Evolutionary conservation across 2,888 invertebrate genomes (phyloP), one percentile per base, ranked within the genome.

Genomic region (Corythucha ciliata): DNA sequence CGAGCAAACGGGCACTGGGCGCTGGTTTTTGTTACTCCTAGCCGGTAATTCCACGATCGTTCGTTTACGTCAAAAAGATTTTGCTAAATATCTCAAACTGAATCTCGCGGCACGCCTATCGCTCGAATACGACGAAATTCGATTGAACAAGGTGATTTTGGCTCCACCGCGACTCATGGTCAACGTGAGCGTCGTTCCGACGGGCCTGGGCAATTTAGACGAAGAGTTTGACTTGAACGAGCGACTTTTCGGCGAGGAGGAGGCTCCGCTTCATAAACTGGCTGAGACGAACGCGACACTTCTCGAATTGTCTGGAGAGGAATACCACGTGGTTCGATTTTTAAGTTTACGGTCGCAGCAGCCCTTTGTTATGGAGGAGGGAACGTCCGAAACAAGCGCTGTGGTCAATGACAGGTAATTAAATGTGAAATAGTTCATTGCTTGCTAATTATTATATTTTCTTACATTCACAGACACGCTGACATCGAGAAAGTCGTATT

Each of bases 71-170:
- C 63, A 64, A 54, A 61, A 61, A 48, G 65, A 65, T 53, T 66
- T 66, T 49, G 63, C 63, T 21, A 65, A 65, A 48, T 65, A 65
- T 33, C 57, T 66, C 10, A 64, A 64, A 51, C 57, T 65, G n/a
- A 65, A 66, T 52, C 55, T 66, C 37, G 66, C 66, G 3, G 65
- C 65, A 2, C 60, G 66, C 18, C 55, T 66, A 21, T 64, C 64
- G 0, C 54, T 65, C n/a, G 65, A 65, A 48, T 66, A 65, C 50
- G 63, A 64, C 50, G 64, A 65, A 46, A 59, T 65, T 12, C 59
- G 59, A 36, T 62, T 66, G 20, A 65, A 65, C 49, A 59, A 61
- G 39, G 63, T 66, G 12, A 55, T 65, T 5, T 55, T 64, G 21
- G 61, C 64, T n/a, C 65, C 65, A 1, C 63, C 63, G 0, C 53